Percentiles rank a stretch among this genome's conserved stretches.
phyloP scores from a whole-genome alignment of 2,113 vertebrate species.

The Larimichthys crocea region DNA sequence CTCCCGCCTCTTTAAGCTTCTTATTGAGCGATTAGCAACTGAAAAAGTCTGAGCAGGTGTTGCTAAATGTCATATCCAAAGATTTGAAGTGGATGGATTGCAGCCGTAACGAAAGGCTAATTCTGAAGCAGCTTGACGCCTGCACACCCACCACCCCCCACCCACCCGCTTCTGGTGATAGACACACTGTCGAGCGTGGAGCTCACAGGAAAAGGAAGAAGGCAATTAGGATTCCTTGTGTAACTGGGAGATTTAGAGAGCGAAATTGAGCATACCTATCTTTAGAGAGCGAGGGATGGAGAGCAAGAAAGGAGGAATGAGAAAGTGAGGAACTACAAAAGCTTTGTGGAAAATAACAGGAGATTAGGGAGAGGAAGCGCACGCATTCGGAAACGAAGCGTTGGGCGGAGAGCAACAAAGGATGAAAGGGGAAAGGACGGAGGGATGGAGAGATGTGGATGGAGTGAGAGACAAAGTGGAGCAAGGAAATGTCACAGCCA shows the following conservation, averaged over 20 bases:
- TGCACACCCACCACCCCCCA: neutral
- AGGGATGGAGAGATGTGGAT: slow-evolving; percentile 58
- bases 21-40: slow-evolving; percentile 1
- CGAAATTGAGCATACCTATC: slow-evolving; percentile 84
- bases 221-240: slow-evolving; percentile 83
- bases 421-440: slow-evolving; percentile 67
- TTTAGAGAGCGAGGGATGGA: slow-evolving; percentile 38
- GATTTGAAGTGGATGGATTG: slow-evolving; percentile 24
- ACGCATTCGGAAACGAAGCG: slow-evolving; percentile 69
- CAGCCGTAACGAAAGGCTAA: neutral
- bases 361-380: slow-evolving; percentile 82
- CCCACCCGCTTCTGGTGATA: slow-evolving; percentile 24
- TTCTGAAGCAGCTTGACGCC: slow-evolving; percentile 25
- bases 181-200: slow-evolving; percentile 26
- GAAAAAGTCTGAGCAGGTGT: neutral
- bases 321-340: slow-evolving; percentile 59
- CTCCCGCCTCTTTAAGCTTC: neutral
- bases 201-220: slow-evolving; percentile 75
- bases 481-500: slow-evolving; percentile 65
- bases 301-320: slow-evolving; percentile 44
- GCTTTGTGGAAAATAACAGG: slow-evolving; percentile 78
- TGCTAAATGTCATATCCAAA: slow-evolving; percentile 28
- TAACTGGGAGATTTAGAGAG: slow-evolving; percentile 74
- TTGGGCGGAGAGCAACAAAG: slow-evolving; percentile 61
- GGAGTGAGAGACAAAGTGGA: slow-evolving; percentile 46